Base-by-base conservation (phyloP, 2,888 invertebrate genomes). In the Lithophane ornitopus region DNA sequence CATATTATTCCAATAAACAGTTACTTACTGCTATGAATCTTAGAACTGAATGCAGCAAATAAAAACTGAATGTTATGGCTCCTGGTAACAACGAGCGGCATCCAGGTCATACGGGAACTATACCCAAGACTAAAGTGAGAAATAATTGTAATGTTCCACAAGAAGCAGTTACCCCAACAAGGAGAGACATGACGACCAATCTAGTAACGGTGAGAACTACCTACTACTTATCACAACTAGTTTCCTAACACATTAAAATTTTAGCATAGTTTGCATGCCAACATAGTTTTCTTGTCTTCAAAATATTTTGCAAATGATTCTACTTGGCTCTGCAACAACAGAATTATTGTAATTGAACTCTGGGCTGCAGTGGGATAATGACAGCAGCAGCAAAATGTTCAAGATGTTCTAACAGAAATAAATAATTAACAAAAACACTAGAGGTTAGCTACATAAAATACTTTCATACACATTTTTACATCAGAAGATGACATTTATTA, bases 51-150 rank as follows among this genome's bases (percentile, higher is more conserved):
- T 78, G 77, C 79, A 84, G 88, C 76, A 86, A 81, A 79, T 85
- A 84, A 83, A 85, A 91, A 91, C 88, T 91, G 81, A 90, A 91
- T 94, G 95, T 94, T 93, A 96, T 96, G 96, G 96, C 96, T 92
- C 96, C 96, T 92, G 96, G 96, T 87, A 96, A 95, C 92, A 96
- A 96, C 92, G 96, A 96, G 88, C 92, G 96, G 80, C 95, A 96
- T 90, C 93, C 96, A 89, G 93, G 94, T 89, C 96, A 96, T 89
- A 97, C 97, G 89, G 98, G 98, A 87, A 97, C 98, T 59, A 97
- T 98, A 89, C 98, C 98, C 85, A 98, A 98, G 95, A 96, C 97
- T 72, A 97, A 97, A 94, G 95, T 96, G 76, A 94, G 97, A 85
- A 97, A 97, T 90, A 97, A 97, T 92, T 97, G 97, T 93, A 96